Evolutionary conservation across 64 coral and sea anemone species (phyloP).

Genomic region (Stichodactyla helianthus): DNA sequence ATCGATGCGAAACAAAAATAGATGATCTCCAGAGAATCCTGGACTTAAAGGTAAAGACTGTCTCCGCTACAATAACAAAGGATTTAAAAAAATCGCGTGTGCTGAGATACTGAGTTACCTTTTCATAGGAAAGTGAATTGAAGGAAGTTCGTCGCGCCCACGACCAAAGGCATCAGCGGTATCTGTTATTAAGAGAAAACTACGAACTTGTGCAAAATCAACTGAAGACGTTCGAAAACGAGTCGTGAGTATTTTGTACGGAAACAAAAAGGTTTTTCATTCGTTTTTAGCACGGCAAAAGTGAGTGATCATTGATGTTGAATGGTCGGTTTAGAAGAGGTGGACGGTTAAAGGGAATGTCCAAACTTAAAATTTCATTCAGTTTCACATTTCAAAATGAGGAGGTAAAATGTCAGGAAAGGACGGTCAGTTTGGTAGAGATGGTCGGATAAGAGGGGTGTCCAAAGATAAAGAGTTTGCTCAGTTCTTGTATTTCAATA

Average conservation of each 20-base stretch:
- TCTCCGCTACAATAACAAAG: neutral
- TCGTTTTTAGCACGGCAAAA: no score
- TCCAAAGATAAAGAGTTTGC: no score
- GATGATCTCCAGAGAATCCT: constrained; percentile 34
- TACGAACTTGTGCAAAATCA: constrained; percentile 73
- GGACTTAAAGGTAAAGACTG: constrained; percentile 40
- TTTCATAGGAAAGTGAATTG: constrained; percentile 40
- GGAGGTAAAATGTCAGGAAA: no score
- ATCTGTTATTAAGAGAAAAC: constrained; percentile 68
- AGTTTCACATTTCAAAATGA: no score
- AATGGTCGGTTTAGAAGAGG: no score
- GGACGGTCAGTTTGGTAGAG: no score
- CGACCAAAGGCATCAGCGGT: constrained; percentile 68
- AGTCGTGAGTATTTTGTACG: constrained; percentile 23
- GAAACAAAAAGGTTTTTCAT: neutral
- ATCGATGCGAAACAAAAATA: constrained; percentile 29
- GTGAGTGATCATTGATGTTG: no score
- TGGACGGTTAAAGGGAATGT: no score
- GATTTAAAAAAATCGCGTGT: neutral
- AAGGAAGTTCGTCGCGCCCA: constrained; percentile 57
- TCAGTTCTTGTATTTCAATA: no score
- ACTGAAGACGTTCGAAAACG: constrained; percentile 70
- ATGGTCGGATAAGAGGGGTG: no score
- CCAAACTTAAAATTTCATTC: no score
- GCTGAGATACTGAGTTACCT: neutral